A percentile compares a stretch with the other conserved stretches of the same genome.
These are phyloP conservation scores for Brienomyrus longianalis DNA, from an alignment of 2,113 vertebrate genomes.

Conservation along the genomic window DNA sequence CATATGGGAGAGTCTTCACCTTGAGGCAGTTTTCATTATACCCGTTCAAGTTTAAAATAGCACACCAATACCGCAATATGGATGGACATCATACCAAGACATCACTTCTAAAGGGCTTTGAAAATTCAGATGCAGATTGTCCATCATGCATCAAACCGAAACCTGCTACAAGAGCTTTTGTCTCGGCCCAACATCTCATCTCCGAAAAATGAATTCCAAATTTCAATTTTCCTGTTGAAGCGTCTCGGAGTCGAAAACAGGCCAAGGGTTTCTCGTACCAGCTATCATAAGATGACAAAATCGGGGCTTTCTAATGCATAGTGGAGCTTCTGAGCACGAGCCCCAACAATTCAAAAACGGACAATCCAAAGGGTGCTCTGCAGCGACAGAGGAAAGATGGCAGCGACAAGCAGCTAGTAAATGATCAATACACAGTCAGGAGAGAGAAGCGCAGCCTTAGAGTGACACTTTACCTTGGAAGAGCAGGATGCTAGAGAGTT, in stretches of 20 bases:
- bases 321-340: background rate
- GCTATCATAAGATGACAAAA: background rate
- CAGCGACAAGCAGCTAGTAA: slow-evolving; percentile 30
- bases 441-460: slow-evolving; percentile 82
- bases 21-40: background rate
- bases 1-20: background rate
- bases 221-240: background rate
- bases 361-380: slow-evolving; percentile 33
- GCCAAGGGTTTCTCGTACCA: background rate
- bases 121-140: background rate
- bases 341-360: slow-evolving; percentile 11
- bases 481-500: slow-evolving; percentile 96
- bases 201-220: background rate
- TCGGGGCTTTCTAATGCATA: background rate
- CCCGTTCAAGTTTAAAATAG: background rate
- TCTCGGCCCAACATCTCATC: background rate
- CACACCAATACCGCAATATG: background rate
- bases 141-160: background rate
- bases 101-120: background rate
- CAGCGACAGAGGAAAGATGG: slow-evolving; percentile 15
- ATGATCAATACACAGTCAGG: slow-evolving; percentile 45
- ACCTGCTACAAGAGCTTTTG: background rate
- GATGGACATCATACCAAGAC: background rate
- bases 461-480: slow-evolving; percentile 99
- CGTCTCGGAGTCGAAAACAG: background rate